Evolutionary conservation across 2,113 vertebrate species (phyloP).

Genomic region (Oreocharis arfaki): DNA sequence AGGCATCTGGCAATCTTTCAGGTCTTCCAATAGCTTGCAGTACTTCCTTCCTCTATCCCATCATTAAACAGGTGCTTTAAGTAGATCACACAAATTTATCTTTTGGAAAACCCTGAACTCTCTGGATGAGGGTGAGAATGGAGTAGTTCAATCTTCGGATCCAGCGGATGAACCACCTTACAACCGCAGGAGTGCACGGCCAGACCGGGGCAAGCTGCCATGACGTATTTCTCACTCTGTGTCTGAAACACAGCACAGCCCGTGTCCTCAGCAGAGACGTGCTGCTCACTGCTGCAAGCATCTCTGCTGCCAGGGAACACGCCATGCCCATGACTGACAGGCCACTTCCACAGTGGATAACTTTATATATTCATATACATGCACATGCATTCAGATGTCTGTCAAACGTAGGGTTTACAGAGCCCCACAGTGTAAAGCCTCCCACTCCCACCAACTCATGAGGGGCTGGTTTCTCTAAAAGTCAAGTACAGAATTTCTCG

Average conservation of each 20-base stretch:
- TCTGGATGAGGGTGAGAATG: not conserved
- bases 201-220: not conserved
- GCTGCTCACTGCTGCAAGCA: not conserved
- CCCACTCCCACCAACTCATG: not conserved
- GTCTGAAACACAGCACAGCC: not conserved
- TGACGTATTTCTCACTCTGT: accelerated
- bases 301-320: not conserved
- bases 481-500: not conserved
- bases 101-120: not conserved
- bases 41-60: not conserved
- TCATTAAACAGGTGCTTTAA: not conserved
- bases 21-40: not conserved
- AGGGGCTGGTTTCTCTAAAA: not conserved
- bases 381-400: not conserved
- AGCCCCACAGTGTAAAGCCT: not conserved
- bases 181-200: not conserved
- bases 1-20: conserved; percentile 22
- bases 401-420: not conserved
- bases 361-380: not conserved
- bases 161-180: not conserved
- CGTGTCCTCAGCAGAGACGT: not conserved
- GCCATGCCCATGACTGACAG: not conserved
- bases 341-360: not conserved
- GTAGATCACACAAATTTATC: not conserved
- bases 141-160: not conserved